These are phyloP conservation scores for Aphelinus certus DNA, from an alignment of 1,140 invertebrate genomes.

Conservation along the genomic window DNA sequence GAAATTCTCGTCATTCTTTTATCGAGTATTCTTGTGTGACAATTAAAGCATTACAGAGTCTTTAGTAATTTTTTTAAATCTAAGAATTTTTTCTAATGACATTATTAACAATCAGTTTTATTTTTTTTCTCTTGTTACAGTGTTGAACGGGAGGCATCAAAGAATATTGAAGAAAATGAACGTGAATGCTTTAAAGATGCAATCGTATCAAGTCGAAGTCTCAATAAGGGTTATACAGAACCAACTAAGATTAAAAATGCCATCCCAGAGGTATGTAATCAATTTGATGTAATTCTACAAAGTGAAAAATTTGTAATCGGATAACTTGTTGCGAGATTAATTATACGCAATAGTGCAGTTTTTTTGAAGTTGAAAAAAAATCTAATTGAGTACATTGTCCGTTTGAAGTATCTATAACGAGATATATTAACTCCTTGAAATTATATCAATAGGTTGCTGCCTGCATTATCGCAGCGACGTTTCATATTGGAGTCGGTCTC, in stretches of 20 bases:
- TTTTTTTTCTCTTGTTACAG: conserved; percentile 38
- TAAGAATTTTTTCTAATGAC: no score
- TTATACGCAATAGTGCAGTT: not conserved
- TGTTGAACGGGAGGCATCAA: conserved; percentile 59
- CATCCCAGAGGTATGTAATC: conserved; percentile 50
- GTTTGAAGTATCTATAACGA: no score
- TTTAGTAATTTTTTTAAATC: no score
- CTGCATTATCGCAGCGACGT: conserved; percentile 66
- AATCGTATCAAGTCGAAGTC: conserved; percentile 58
- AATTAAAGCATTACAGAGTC: no score
- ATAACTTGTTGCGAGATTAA: not conserved
- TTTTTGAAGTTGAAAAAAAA: not conserved
- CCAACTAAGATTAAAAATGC: conserved; percentile 50
- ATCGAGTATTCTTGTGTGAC: no score
- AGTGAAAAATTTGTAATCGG: no score
- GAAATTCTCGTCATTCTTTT: no score
- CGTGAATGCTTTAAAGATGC: conserved; percentile 60
- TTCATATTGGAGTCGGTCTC: conserved; percentile 69
- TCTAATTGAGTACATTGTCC: no score
- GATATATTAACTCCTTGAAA: no score
- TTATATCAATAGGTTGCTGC: conserved; percentile 60
- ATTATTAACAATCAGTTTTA: no score
- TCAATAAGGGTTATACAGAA: conserved; percentile 59
- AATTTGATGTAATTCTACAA: not conserved
- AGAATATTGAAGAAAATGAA: conserved; percentile 61